phyloP scores from a whole-genome alignment of 2,888 invertebrate genomes.

The Nephrotoma appendiculata region DNA sequence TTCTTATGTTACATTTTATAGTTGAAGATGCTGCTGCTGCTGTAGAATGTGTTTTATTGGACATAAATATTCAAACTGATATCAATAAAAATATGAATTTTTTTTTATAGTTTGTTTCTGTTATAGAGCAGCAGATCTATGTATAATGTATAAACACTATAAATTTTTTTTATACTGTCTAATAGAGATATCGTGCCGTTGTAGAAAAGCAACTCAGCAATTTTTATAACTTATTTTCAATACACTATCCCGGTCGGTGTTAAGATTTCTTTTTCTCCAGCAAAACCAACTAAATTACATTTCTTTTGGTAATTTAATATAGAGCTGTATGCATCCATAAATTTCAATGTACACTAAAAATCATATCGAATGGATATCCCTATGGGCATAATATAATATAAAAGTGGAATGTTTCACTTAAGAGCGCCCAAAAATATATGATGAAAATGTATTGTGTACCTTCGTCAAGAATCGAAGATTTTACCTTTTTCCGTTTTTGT shows the following conservation, averaged over 20 bases:
- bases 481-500: not conserved
- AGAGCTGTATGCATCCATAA: not conserved
- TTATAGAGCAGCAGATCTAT: not conserved
- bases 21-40: not conserved
- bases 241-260: not conserved
- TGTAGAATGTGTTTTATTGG: not conserved
- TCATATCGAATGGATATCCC: not conserved
- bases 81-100: not conserved
- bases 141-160: not conserved
- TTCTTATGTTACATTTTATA: not conserved
- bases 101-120: not conserved
- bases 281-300: not conserved
- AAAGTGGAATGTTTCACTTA: not conserved
- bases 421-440: not conserved
- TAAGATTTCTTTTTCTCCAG: not conserved
- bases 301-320: not conserved
- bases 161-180: not conserved
- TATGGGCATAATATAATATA: not conserved
- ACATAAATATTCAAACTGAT: not conserved
- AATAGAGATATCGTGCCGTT: not conserved
- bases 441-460: not conserved
- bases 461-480: not conserved
- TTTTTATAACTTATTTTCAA: not conserved
- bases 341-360: not conserved
- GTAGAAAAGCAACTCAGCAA: not conserved